These are phyloP conservation scores for Elymnias hypermnestra DNA, from an alignment of 1,140 invertebrate genomes.

Conservation along the genomic window DNA sequence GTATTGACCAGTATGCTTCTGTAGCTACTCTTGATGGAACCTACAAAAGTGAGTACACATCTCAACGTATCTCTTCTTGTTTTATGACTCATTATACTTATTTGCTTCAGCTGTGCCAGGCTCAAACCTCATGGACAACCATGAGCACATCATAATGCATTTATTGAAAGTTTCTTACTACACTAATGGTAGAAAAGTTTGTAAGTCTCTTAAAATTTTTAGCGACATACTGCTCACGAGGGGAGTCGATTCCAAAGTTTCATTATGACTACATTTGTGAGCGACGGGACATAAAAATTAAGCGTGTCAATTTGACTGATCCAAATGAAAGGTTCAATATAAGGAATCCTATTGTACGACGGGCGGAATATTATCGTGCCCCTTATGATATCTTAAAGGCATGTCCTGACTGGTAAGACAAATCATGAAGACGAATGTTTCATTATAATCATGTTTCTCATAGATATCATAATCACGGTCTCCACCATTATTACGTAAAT, in stretches of 20 bases:
- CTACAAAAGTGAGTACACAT: conserved; percentile 45
- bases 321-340: conserved; percentile 63
- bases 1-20: conserved; percentile 59
- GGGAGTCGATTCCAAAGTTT: conserved; percentile 57
- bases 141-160: no score
- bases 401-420: conserved; percentile 61
- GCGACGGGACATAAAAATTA: conserved; percentile 53
- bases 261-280: conserved; percentile 70
- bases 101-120: no score
- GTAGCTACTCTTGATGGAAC: conserved; percentile 53
- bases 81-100: no score
- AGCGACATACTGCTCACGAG: conserved; percentile 61
- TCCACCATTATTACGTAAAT: no score
- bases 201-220: conserved; percentile 2
- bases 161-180: no score
- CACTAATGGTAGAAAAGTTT: no score
- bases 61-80: no score
- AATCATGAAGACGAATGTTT: no score
- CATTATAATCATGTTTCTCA: no score
- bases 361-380: conserved; percentile 61
- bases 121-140: no score
- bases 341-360: conserved; percentile 54
- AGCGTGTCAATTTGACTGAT: conserved; percentile 54
- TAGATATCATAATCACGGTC: no score
- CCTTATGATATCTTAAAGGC: conserved; percentile 60